Conservation (phyloP, 2,113 vertebrate genomes). For the Macrotus californicus region DNA sequence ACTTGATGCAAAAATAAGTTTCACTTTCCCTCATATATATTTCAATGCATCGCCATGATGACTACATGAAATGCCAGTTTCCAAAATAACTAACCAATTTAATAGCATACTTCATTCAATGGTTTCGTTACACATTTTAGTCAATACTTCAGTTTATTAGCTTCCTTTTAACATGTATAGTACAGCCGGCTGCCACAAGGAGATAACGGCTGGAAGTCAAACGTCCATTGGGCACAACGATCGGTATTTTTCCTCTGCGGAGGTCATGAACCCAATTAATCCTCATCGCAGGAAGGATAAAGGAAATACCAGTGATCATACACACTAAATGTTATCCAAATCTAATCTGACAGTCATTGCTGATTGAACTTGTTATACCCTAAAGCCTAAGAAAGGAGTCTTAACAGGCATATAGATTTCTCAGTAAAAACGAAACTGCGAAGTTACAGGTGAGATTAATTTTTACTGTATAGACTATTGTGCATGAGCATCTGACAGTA, state of each 20-base stretch:
- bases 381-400: constrained; percentile 40
- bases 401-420: constrained; percentile 35
- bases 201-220: constrained; percentile 49
- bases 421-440: not conserved
- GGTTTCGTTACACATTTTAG: constrained; percentile 60
- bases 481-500: not conserved
- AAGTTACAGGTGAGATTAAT: not conserved
- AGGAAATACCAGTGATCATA: constrained; percentile 47
- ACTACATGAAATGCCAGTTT: constrained; percentile 27
- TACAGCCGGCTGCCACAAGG: constrained; percentile 31
- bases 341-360: constrained; percentile 60
- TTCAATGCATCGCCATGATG: not conserved
- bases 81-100: constrained; percentile 26
- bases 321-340: constrained; percentile 61
- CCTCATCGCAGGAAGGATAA: constrained; percentile 24
- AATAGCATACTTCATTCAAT: not conserved
- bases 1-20: constrained; percentile 31
- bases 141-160: constrained; percentile 18
- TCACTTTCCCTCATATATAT: not conserved
- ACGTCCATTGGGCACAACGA: constrained; percentile 58
- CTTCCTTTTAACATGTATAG: constrained; percentile 49
- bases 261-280: constrained; percentile 76
- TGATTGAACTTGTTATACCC: constrained; percentile 40
- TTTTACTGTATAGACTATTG: not conserved
- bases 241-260: constrained; percentile 47